Evolutionary conservation across 2,888 invertebrate genomes (phyloP).

Genomic region (Gonocerus acuteangulatus): DNA sequence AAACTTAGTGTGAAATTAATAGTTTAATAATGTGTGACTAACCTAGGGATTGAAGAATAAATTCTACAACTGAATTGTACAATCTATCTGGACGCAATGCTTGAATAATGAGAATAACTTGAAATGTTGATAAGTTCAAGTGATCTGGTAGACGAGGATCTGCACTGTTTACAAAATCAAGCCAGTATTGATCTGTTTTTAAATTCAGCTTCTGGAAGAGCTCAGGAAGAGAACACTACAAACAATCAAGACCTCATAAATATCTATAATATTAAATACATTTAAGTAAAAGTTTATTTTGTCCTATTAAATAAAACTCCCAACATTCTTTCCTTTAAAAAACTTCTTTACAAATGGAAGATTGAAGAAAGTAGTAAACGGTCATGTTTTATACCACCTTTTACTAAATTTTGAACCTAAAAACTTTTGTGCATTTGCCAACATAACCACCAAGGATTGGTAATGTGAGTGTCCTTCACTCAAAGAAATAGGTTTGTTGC

Average conservation of each 20-base stretch:
- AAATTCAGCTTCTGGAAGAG: slow-evolving; percentile 25
- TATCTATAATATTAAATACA: too few relatives aligned
- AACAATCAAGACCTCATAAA: slow-evolving; percentile 26
- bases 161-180: slow-evolving; percentile 55
- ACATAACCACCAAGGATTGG: too few relatives aligned
- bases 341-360: too few relatives aligned
- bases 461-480: too few relatives aligned
- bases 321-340: background rate
- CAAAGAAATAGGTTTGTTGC: too few relatives aligned
- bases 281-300: background rate
- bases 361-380: too few relatives aligned
- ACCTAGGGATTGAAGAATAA: slow-evolving; percentile 41
- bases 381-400: too few relatives aligned
- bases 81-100: slow-evolving; percentile 76
- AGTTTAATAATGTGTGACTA: too few relatives aligned
- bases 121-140: slow-evolving; percentile 58
- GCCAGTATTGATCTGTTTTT: slow-evolving; percentile 58
- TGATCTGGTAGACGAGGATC: slow-evolving; percentile 45
- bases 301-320: background rate
- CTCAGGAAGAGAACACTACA: slow-evolving; percentile 29
- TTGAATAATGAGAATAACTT: slow-evolving; percentile 70
- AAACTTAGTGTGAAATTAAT: too few relatives aligned
- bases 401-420: too few relatives aligned
- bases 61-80: slow-evolving; percentile 64
- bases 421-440: too few relatives aligned